Evolutionary conservation across 2,888 invertebrate genomes (phyloP), one percentile per base, ranked within the genome.

Genomic region (Campopleginae sp.): DNA sequence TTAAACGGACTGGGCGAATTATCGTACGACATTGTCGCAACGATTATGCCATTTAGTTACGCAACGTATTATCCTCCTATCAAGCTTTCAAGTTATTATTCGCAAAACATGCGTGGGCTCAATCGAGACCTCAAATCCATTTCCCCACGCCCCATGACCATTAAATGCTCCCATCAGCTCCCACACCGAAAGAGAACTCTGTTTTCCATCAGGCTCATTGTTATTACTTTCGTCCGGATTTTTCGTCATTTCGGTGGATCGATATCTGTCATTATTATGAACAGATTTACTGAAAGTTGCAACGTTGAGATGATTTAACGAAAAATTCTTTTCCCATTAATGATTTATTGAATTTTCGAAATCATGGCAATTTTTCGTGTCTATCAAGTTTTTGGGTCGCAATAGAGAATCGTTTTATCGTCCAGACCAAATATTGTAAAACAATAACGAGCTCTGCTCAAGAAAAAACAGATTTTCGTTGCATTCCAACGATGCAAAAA

Each of bases 1-100:
- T 63, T 63, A 63, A 12, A 63, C n/a, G 5, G 75, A 10, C 66
- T 19, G 23, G 51, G 19, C 12, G 17, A 78, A 78, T 38, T 38
- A 38, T 44, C 58, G 58, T 61, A 46, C 38, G 38, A 38, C 12
- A 78, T 78, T 78, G 68, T 23, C 68, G 17, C 44, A 44, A 61
- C 46, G 61, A 78, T 78, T 81, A 84, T 74, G 68, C 33, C 58
- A 33, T 33, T n/a, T 78, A 80, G 44, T 76, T 80, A 77, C 74
- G 63, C 74, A 81, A 78, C 51, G 0, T 63, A 14, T 19, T 65
- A n/a, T 61, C 12, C 14, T 72, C 44, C 27, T 54, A 76, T 61
- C 48, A 33, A n/a, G 23, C n/a, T 12, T 17, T 63, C 17, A 38
- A 75, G 72, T 72, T 72, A 72, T 48, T 70, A 75, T 83, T 83